Evolutionary conservation across 2,888 invertebrate genomes (phyloP), one percentile per base, ranked within the genome.

Genomic region (Heliconius ethilla): DNA sequence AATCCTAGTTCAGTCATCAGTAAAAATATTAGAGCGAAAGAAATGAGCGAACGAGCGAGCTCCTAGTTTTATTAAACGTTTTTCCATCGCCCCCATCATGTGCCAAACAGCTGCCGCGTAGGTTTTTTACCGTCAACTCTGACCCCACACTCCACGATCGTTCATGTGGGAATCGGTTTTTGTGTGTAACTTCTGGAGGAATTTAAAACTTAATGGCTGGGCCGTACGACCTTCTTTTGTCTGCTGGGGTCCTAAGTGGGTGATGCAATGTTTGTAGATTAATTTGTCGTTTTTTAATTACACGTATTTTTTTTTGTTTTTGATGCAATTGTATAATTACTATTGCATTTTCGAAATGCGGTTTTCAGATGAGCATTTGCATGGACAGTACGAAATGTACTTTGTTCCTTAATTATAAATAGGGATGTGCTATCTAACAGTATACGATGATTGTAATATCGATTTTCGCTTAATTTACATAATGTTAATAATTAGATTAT

Each of bases 101-200:
- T 94, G 93, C 90, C 90, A 87, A 87, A 90, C 94, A 94, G 90
- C 93, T 94, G 94, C 89, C 85, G 89, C 87, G 86, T 85, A 88
- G 86, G 88, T 92, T 93, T 94, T 93, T 92, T 92, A 92, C 90
- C 89, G 89, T 89, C 89, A 93, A 91, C 91, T 93, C 90, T 93
- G 93, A 93, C 93, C 93, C 93, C 93, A 90, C 92, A 91, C 90
- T 88, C 87, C 86, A 84, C 90, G 90, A 93, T 92, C 91, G 90
- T 88, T 93, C 93, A 92, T 93, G 90, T 92, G 93, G 92, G 93
- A 93, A 93, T 91, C 87, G 87, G 85, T 88, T 90, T 90, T 89
- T 89, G 86, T 85, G 83, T 82, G 82, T 85, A 81, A 86, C 85
- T 84, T 83, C 82, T 86, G 83, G 84, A 82, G 86, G 87, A 89